Base-by-base conservation (phyloP, 2,888 invertebrate genomes). In the Chalcosyrphus nemorum region DNA sequence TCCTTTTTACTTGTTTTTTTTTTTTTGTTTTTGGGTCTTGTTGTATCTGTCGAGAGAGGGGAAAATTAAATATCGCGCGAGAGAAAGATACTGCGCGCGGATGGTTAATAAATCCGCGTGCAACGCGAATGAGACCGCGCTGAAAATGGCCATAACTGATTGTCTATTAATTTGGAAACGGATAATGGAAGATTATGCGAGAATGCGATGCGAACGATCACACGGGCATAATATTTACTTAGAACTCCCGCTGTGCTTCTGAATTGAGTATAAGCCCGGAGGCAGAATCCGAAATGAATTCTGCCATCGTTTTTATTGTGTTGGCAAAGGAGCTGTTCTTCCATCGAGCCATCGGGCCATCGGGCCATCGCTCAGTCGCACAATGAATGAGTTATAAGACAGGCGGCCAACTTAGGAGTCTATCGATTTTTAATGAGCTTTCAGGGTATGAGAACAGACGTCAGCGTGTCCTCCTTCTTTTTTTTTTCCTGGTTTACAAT, bases 221-320 rank as follows among this genome's bases (percentile, higher is more conserved):
- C 88, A 87, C 87, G 87, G 87, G 87, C 86, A 87, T 87, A 87
- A 89, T 91, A 90, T 91, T 90, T 91, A 91, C 91, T 91, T 91
- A 90, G 91, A 91, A 93, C 94, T 93, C 94, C 94, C 93, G 94
- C 94, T 94, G 94, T 93, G 94, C 94, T 94, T 93, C 94, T 94
- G 94, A 94, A 94, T 94, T 94, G 94, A 94, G 94, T 94, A 94
- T 93, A 94, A 93, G 93, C 93, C 94, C 94, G 92, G 93, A 93
- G 94, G 94, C 94, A 93, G 94, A 93, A 93, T 93, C 88, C 93
- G 89, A 91, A 92, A 91, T 91, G 92, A 90, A 90, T 91, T 91
- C 91, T 90, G 88, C 90, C 90, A 90, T 85, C 81, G 81, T 81
- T 91, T 91, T 91, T 91, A 89, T 89, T 89, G 88, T 88, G 88